phyloP scores from a whole-genome alignment of 2,888 invertebrate species.

The Pedicia rivosa region DNA sequence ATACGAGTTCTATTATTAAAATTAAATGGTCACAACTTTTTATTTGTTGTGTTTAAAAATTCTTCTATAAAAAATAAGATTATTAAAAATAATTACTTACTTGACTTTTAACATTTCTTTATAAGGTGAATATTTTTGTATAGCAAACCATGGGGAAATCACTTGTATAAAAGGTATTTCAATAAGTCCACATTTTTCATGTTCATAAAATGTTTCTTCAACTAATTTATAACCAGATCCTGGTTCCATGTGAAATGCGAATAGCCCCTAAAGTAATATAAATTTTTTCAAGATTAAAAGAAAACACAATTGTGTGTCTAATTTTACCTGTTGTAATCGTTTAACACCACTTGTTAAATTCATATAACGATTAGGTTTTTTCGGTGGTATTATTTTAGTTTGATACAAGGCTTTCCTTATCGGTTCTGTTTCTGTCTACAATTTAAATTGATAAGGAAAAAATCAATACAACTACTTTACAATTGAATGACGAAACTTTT shows the following conservation, averaged over 20 bases:
- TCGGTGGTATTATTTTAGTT: conserved; percentile 34
- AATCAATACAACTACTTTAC: too few species aligned
- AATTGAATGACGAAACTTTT: too few species aligned
- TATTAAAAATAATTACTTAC: conserved; percentile 15
- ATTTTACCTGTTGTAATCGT: conserved; percentile 30
- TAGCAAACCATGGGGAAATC: conserved; percentile 22
- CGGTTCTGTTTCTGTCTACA: conserved; percentile 23
- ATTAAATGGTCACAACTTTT: too few species aligned
- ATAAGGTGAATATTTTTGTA: conserved; percentile 24
- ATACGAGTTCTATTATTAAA: too few species aligned
- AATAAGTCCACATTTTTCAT: conserved; percentile 17
- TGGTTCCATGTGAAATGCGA: conserved; percentile 14
- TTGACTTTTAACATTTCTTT: conserved; percentile 27
- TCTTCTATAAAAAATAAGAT: too few species aligned
- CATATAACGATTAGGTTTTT: conserved; percentile 32
- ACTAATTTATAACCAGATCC: conserved; percentile 13
- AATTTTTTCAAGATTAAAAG: too few species aligned
- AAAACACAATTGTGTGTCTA: too few species aligned
- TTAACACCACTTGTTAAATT: conserved; percentile 33
- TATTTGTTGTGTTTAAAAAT: too few species aligned
- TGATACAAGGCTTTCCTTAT: conserved; percentile 34
- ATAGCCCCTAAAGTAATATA: too few species aligned
- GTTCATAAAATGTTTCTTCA: conserved; percentile 15
- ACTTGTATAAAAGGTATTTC: conserved; percentile 21
- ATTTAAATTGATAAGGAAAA: too few species aligned